phyloP scores from a whole-genome alignment of 1,140 invertebrate genomes.

The Harpegnathos saltator region DNA sequence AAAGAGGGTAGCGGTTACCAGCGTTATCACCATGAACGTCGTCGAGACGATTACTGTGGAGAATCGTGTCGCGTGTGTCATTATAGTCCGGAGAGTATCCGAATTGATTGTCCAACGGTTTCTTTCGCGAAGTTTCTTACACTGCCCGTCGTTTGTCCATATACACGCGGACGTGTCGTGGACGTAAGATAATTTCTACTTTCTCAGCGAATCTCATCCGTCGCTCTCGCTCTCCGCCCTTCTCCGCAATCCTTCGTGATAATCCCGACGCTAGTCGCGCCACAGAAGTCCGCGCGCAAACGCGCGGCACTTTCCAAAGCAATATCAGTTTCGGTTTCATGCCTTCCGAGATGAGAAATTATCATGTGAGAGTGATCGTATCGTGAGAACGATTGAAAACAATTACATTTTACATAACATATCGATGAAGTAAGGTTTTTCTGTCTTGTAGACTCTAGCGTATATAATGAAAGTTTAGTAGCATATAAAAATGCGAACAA shows the following conservation, averaged over 20 bases:
- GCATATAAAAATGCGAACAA: conserved; percentile 53
- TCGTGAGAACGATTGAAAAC: conserved; percentile 50
- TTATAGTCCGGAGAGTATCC: conserved; percentile 26
- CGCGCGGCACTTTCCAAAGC: conserved; percentile 2
- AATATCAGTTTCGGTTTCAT: conserved; percentile 69
- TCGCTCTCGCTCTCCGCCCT: too few relatives aligned
- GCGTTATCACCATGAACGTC: not conserved
- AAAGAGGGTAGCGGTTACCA: conserved; percentile 52
- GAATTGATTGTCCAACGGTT: conserved; percentile 49
- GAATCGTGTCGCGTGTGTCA: conserved; percentile 21
- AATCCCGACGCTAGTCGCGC: conserved; percentile 4
- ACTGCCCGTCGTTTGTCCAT: conserved; percentile 70
- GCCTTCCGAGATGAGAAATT: conserved; percentile 58
- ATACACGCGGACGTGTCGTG: conserved; percentile 46
- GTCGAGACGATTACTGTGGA: conserved; percentile 2
- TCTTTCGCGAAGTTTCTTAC: conserved; percentile 60
- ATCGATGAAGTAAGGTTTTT: conserved; percentile 66
- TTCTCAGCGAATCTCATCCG: too few relatives aligned
- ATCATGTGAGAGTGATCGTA: conserved; percentile 41
- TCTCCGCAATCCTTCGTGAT: not conserved
- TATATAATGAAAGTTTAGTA: conserved; percentile 67
- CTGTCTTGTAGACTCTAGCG: conserved; percentile 62
- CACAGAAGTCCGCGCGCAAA: not conserved
- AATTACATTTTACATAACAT: conserved; percentile 72
- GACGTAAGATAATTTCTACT: conserved; percentile 37